phyloP scores from a whole-genome alignment of 1,140 invertebrate species.

The Drosophila nebulosa region DNA sequence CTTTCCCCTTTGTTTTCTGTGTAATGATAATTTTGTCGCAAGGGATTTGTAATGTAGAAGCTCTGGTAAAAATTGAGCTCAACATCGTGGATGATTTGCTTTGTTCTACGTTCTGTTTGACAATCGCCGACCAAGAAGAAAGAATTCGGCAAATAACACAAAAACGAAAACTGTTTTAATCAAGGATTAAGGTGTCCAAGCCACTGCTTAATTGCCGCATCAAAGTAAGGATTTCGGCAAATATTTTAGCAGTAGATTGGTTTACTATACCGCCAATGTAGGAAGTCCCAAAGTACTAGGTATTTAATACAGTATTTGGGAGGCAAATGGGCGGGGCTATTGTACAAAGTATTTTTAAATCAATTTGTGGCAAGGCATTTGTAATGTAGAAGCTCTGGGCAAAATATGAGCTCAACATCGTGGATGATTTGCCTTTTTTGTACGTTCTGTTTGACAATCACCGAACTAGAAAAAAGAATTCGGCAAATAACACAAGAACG shows the following conservation, averaged over 20 bases:
- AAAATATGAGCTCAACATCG: constrained; percentile 32
- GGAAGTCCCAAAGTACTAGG: constrained; percentile 70
- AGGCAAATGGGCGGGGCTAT: constrained; percentile 67
- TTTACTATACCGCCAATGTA: constrained; percentile 69
- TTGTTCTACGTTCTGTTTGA: constrained; percentile 72
- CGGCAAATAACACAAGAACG: constrained; percentile 62
- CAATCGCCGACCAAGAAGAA: constrained; percentile 50
- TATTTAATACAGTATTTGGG: constrained; percentile 41
- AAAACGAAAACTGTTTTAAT: neutral
- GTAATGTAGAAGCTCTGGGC: constrained; percentile 8
- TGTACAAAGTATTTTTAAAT: neutral
- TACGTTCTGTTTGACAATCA: constrained; percentile 71
- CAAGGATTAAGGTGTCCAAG: neutral
- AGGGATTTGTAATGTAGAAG: constrained; percentile 31
- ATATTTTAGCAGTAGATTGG: constrained; percentile 1
- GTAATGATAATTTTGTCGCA: constrained; percentile 16
- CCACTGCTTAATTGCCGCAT: neutral
- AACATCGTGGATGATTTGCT: constrained; percentile 16
- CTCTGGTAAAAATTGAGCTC: constrained; percentile 3
- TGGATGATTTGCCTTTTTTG: constrained; percentile 34
- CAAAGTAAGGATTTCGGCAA: neutral
- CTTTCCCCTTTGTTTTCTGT: too few species aligned
- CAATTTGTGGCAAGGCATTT: neutral
- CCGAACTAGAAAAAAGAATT: constrained; percentile 33
- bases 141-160: constrained; percentile 23